Evolutionary conservation across 2,888 invertebrate genomes (phyloP), one percentile per base, ranked within the genome.

Genomic region (Achlya flavicornis): DNA sequence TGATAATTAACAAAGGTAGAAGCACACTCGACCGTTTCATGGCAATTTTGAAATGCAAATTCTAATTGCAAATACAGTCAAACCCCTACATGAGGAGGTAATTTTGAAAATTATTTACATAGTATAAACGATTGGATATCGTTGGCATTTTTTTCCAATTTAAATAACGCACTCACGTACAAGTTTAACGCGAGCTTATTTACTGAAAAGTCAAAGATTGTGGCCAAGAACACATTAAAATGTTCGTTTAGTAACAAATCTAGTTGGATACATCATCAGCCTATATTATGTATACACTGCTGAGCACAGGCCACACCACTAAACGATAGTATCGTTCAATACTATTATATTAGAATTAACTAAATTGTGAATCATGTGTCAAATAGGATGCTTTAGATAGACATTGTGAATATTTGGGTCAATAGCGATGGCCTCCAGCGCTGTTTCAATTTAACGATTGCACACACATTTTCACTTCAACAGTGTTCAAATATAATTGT

Each of bases 351-450:
- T 48, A 53, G 48, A 48, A 19, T 53, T 7, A 53, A 53, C 53
- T 53, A 53, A 19, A 19, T 53, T 53, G 12, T 60, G 60, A 60
- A 60, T 60, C 41, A 69, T 76, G 70, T 71, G 74, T 66, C 66
- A 65, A 71, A 77, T 74, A 75, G 80, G 77, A 78, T 73, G 80
- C 72, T 71, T 66, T 75, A 77, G 80, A 83, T 79, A 79, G 74
- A 73, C 63, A 65, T 69, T 38, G 64, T 65, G 68, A 69, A 77
- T 82, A 89, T 86, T 81, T 87, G 68, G 88, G 88, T 88, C 90
- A 89, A 86, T 86, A 87, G 76, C 84, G 82, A 74, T 78, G 85
- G 84, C 84, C 85, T 83, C 81, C 79, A 79, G 74, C 76, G 73
- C 74, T 63, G 76, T 69, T 73, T 70, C 70, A 75, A 76, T 75